phyloP scores from a whole-genome alignment of 2,797 vertebrate species.

The Capromys pilorides region DNA sequence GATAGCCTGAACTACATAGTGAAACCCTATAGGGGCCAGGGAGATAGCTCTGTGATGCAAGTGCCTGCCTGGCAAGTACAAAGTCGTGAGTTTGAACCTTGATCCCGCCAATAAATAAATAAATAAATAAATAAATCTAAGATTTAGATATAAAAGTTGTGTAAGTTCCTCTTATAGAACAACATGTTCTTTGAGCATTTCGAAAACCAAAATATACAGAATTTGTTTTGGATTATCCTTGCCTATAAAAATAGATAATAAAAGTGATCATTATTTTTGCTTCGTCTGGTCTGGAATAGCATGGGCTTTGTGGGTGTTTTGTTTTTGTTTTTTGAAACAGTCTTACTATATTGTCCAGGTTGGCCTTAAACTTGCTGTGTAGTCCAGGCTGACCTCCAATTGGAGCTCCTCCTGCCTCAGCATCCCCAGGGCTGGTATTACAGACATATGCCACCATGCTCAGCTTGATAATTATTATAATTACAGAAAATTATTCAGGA shows the following conservation, averaged over 20 bases:
- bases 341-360: neutral
- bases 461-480: conserved; percentile 17
- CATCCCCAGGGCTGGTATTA: neutral
- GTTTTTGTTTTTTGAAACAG: neutral
- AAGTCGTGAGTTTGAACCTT: too few relatives aligned
- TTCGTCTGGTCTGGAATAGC: neutral
- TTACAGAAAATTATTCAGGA: conserved; percentile 49
- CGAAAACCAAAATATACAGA: neutral
- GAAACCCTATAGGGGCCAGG: too few relatives aligned
- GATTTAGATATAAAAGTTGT: neutral
- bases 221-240: conserved; percentile 42
- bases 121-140: neutral
- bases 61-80: too few relatives aligned
- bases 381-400: neutral
- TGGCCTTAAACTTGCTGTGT: neutral
- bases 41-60: too few relatives aligned
- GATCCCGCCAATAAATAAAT: too few relatives aligned
- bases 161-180: neutral
- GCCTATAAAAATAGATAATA: conserved; percentile 20
- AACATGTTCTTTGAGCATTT: conserved; percentile 30
- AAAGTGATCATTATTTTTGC: neutral
- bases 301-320: neutral
- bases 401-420: neutral
- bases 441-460: neutral
- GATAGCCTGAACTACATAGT: neutral